Evolutionary conservation across 1,140 invertebrate species (phyloP).

Genomic region (Meloidogyne floridensis): DNA sequence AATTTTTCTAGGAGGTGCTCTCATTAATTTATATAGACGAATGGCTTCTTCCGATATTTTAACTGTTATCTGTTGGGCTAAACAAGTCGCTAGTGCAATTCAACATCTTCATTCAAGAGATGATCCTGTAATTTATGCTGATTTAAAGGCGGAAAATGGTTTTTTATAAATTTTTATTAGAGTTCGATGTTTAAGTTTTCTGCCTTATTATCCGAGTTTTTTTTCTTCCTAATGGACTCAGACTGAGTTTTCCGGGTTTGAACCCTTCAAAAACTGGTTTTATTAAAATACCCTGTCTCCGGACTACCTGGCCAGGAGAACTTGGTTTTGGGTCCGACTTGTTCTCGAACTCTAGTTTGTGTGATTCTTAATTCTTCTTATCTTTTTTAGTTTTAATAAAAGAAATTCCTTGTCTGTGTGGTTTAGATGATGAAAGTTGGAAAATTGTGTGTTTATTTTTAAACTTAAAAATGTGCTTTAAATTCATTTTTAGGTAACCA

Average conservation of each 20-base stretch:
- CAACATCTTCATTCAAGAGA: slow-evolving; percentile 37
- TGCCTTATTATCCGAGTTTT: too few relatives aligned
- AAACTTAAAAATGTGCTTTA: neutral
- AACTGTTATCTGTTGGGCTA: slow-evolving; percentile 38
- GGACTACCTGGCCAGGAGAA: too few relatives aligned
- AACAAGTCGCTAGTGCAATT: slow-evolving; percentile 40
- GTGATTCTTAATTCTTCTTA: too few relatives aligned
- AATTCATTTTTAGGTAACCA: neutral
- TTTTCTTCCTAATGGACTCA: too few relatives aligned
- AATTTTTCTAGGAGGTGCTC: slow-evolving; percentile 34
- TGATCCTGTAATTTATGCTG: slow-evolving; percentile 38
- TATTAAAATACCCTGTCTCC: too few relatives aligned
- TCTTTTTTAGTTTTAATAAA: slow-evolving; percentile 41
- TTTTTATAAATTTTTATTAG: neutral
- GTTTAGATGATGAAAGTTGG: slow-evolving; percentile 29
- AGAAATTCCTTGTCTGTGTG: slow-evolving; percentile 36
- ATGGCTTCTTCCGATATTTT: slow-evolving; percentile 34
- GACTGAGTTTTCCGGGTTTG: too few relatives aligned
- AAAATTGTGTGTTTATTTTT: slow-evolving; percentile 13
- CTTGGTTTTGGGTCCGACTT: too few relatives aligned
- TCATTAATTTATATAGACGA: slow-evolving; percentile 31
- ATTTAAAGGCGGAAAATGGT: slow-evolving; percentile 35
- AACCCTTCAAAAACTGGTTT: too few relatives aligned
- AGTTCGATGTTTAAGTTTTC: too few relatives aligned
- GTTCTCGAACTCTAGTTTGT: too few relatives aligned